phyloP scores from a whole-genome alignment of 1,140 invertebrate genomes.

The Phortica variegata region DNA sequence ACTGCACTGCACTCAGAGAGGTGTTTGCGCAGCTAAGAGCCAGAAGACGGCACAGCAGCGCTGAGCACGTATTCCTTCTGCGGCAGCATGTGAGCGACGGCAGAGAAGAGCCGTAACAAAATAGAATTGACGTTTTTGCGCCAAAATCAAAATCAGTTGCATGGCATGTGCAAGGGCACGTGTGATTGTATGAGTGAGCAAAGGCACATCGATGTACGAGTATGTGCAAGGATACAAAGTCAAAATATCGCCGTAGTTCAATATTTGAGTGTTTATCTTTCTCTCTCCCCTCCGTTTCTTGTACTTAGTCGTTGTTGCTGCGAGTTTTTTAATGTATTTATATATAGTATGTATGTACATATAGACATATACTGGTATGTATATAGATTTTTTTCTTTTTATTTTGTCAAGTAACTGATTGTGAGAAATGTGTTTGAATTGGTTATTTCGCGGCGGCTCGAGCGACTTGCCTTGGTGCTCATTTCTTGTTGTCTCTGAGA shows the following conservation, averaged over 20 bases:
- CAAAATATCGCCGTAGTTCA: neutral
- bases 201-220: conserved; percentile 12
- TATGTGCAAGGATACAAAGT: conserved; percentile 16
- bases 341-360: no score
- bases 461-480: conserved; percentile 32
- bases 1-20: no score
- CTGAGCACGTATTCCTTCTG: conserved; percentile 11
- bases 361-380: conserved; percentile 23
- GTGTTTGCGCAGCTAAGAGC: conserved; percentile 9
- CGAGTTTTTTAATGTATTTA: conserved; percentile 5
- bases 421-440: conserved; percentile 45
- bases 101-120: conserved; percentile 29
- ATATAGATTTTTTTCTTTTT: conserved; percentile 6
- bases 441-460: no score
- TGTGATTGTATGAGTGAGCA: conserved; percentile 21
- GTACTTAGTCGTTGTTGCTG: conserved; percentile 27
- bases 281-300: conserved; percentile 17
- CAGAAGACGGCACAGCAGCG: conserved; percentile 24
- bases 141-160: conserved; percentile 29
- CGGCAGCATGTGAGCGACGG: conserved; percentile 42
- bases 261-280: conserved; percentile 25
- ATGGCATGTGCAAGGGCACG: conserved; percentile 11
- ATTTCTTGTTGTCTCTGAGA: conserved; percentile 15
- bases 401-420: conserved; percentile 35
- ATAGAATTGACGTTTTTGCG: conserved; percentile 41